phyloP scores from a whole-genome alignment of 2,797 vertebrate genomes.

The Oreochromis mossambicus region DNA sequence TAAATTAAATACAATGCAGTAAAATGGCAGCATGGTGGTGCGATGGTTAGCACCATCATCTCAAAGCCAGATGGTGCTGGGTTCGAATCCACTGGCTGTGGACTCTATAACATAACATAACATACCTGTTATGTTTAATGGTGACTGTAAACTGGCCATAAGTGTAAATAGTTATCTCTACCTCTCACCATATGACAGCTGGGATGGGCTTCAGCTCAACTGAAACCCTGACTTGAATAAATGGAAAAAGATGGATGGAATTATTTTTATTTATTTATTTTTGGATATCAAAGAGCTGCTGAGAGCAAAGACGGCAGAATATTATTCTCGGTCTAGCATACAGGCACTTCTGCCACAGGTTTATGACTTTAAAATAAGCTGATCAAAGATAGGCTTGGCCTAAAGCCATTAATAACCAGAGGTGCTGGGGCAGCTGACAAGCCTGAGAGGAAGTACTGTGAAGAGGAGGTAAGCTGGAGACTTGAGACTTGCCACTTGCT shows the following conservation, averaged over 20 bases:
- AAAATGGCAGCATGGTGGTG: background rate
- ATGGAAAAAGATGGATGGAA: background rate
- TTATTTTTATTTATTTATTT: background rate
- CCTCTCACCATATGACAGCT: background rate
- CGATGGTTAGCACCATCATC: background rate
- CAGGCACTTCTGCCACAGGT: background rate
- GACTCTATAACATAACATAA: too few species aligned
- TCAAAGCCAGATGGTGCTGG: accelerated
- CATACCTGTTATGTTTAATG: accelerated
- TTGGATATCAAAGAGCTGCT: background rate
- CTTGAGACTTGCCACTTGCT: constrained; percentile 14
- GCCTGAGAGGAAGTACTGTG: background rate
- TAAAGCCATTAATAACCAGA: constrained; percentile 3
- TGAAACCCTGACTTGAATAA: background rate
- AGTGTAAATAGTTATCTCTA: background rate
- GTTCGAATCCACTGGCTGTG: background rate
- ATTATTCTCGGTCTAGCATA: background rate
- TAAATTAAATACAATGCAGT: background rate
- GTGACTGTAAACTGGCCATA: background rate
- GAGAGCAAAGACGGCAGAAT: background rate
- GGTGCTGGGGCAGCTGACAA: constrained; percentile 15
- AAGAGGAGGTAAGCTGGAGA: constrained; percentile 17
- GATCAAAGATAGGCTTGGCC: background rate
- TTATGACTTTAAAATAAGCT: background rate
- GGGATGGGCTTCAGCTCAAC: background rate